A percentile compares a stretch with the other conserved stretches of the same genome.
These are phyloP conservation scores for Phylloscopus whistleri DNA, from an alignment of 2,113 vertebrate species.

Conservation along the genomic window DNA sequence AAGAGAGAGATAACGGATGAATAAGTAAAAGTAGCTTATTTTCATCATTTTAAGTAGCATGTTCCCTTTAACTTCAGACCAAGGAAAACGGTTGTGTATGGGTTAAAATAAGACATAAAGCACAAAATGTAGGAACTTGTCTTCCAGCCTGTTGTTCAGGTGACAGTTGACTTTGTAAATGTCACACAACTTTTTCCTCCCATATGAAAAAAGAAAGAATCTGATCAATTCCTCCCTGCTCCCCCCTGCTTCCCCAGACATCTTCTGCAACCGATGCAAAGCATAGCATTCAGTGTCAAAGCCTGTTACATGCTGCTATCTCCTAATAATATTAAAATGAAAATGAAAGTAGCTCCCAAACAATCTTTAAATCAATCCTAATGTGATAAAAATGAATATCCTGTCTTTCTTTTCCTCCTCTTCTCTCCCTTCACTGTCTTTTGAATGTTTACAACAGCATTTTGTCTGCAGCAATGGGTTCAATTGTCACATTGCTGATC, in stretches of 20 bases:
- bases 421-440: neutral
- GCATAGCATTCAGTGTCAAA: slow-evolving; percentile 71
- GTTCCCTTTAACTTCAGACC: neutral
- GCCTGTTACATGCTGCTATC: slow-evolving; percentile 71
- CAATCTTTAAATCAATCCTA: slow-evolving; percentile 77
- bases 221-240: slow-evolving; percentile 60
- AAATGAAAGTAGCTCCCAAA: slow-evolving; percentile 76
- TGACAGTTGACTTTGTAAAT: slow-evolving; percentile 59
- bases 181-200: slow-evolving; percentile 48
- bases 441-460: neutral
- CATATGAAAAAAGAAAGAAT: slow-evolving; percentile 12
- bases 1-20: neutral
- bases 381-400: slow-evolving; percentile 70
- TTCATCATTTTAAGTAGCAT: neutral
- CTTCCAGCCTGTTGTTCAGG: neutral
- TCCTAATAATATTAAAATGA: slow-evolving; percentile 80
- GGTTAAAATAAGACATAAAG: neutral
- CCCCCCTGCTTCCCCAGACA: neutral
- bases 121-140: neutral
- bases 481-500: slow-evolving; percentile 28
- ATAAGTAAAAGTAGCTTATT: neutral
- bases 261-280: slow-evolving; percentile 60
- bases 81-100: neutral
- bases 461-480: slow-evolving; percentile 26
- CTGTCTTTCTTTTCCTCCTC: neutral